Conservation (phyloP, 2,113 vertebrate genomes). For the Bos javanicus region DNA sequence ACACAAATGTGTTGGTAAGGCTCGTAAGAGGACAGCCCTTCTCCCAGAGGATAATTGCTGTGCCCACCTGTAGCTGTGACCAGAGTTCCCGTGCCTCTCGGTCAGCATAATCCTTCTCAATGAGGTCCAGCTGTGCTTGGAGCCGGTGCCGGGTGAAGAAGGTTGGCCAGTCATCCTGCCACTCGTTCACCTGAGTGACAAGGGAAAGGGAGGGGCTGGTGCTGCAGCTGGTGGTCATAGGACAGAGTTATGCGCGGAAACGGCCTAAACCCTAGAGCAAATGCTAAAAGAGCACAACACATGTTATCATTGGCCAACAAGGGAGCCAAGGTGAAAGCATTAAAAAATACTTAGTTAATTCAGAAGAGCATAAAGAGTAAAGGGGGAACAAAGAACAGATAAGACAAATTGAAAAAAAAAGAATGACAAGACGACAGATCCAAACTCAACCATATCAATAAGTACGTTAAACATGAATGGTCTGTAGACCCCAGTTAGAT, state of each 20-base stretch:
- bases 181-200: constrained; percentile 90
- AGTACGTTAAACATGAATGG: not conserved
- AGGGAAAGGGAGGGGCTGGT: not conserved
- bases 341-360: not conserved
- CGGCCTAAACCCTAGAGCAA: not conserved
- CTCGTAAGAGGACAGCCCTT: not conserved
- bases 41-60: too few species aligned
- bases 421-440: not conserved
- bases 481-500: not conserved
- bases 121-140: constrained; percentile 89
- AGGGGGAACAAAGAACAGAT: not conserved
- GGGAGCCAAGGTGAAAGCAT: not conserved
- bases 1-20: not conserved
- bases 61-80: constrained; percentile 91
- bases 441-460: not conserved
- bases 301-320: not conserved
- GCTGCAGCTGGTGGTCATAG: not conserved
- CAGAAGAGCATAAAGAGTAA: not conserved
- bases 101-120: constrained; percentile 91
- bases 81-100: constrained; percentile 92
- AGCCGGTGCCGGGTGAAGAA: constrained; percentile 91
- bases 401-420: not conserved
- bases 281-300: not conserved
- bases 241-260: fast-evolving
- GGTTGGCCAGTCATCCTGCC: constrained; percentile 93